Percentiles rank a stretch among this genome's conserved stretches.
These are phyloP conservation scores for Epinotia brunnichana DNA, from an alignment of 2,888 invertebrate species.

Conservation along the genomic window DNA sequence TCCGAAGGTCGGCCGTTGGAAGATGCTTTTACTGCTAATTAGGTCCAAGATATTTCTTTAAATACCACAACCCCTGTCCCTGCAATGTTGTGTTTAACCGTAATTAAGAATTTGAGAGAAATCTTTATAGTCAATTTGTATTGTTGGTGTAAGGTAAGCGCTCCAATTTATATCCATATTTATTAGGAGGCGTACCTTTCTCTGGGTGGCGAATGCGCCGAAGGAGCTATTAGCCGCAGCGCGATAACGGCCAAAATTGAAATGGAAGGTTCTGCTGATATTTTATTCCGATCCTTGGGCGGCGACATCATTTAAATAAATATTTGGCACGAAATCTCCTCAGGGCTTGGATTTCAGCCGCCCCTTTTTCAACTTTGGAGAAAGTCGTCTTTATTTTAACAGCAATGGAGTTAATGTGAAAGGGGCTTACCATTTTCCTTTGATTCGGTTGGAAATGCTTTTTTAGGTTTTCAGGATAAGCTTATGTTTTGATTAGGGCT, in stretches of 20 bases:
- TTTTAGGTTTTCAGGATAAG: constrained; percentile 47
- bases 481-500: constrained; percentile 46
- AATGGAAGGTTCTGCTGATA: constrained; percentile 55
- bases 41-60: constrained; percentile 32
- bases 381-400: constrained; percentile 49
- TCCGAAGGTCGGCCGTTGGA: neutral
- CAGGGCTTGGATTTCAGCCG: constrained; percentile 57
- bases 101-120: constrained; percentile 52
- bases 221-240: constrained; percentile 59
- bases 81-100: constrained; percentile 50
- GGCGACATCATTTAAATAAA: constrained; percentile 67
- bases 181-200: constrained; percentile 58
- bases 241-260: constrained; percentile 61
- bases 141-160: constrained; percentile 53
- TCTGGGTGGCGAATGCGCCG: constrained; percentile 50
- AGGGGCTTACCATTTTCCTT: constrained; percentile 46
- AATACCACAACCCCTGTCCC: constrained; percentile 8
- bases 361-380: constrained; percentile 48
- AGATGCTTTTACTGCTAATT: constrained; percentile 34
- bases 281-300: constrained; percentile 63
- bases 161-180: constrained; percentile 65
- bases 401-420: constrained; percentile 46
- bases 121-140: constrained; percentile 58
- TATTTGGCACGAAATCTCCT: constrained; percentile 61
- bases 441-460: constrained; percentile 48